Conservation (phyloP, 2,888 invertebrate species). For the Nematopogon swammerdamellus region DNA sequence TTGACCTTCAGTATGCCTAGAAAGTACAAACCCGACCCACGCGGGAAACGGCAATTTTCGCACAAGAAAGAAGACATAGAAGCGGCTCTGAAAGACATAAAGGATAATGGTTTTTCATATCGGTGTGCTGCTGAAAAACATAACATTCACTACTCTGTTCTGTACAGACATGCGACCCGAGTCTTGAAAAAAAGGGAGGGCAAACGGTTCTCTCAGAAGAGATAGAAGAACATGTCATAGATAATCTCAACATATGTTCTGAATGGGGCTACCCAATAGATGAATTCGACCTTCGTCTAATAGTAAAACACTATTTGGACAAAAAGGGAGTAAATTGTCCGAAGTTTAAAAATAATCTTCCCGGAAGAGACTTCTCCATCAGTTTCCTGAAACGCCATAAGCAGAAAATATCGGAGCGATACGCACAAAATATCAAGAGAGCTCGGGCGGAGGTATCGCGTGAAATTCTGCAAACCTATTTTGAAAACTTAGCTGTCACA, state of each 20-base stretch:
- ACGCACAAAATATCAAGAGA: slow-evolving; percentile 16
- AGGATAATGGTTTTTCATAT: too few relatives aligned
- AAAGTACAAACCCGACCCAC: slow-evolving; percentile 6
- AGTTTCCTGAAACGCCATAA: slow-evolving; percentile 14
- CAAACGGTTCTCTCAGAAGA: slow-evolving; percentile 8
- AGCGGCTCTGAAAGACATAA: too few relatives aligned
- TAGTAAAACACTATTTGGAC: slow-evolving; percentile 12
- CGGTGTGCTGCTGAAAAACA: slow-evolving; percentile 5
- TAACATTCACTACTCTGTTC: slow-evolving; percentile 6
- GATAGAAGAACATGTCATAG: slow-evolving; percentile 9
- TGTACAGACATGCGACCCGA: slow-evolving; percentile 6
- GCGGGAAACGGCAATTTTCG: slow-evolving; percentile 3
- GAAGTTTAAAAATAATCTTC: slow-evolving; percentile 2
- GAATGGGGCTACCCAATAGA: slow-evolving; percentile 14
- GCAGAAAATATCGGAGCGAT: slow-evolving; percentile 11
- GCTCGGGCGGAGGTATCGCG: slow-evolving; percentile 9
- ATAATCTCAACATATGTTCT: slow-evolving; percentile 12
- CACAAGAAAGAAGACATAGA: too few relatives aligned
- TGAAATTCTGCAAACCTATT: slow-evolving; percentile 2
- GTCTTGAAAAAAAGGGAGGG: slow-evolving; percentile 11
- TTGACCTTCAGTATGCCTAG: slow-evolving; percentile 5
- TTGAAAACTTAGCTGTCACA: slow-evolving; percentile 1
- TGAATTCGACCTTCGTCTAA: slow-evolving; percentile 9
- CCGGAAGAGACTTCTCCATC: slow-evolving; percentile 13
- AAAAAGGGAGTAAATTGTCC: slow-evolving; percentile 7